Percentiles rank a stretch among this genome's conserved stretches.
Evolutionary conservation across 2,888 invertebrate genomes (phyloP).

Genomic region (Trichogramma dendrolimi): DNA sequence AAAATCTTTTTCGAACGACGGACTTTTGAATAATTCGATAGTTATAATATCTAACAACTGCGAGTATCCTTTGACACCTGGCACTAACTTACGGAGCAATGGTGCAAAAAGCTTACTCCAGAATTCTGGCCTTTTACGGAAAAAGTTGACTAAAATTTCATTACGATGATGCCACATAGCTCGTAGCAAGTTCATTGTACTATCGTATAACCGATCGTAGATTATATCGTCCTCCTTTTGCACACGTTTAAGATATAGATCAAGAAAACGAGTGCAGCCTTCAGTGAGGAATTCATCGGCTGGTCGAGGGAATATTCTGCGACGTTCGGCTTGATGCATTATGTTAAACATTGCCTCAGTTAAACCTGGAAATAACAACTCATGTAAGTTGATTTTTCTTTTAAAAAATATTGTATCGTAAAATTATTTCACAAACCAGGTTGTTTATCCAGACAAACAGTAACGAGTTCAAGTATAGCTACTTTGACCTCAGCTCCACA

Average conservation of each 20-base stretch:
- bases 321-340: conserved; percentile 48
- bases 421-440: conserved; percentile 41
- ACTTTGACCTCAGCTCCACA: conserved; percentile 53
- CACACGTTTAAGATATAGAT: conserved; percentile 44
- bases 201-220: conserved; percentile 46
- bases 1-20: conserved; percentile 44
- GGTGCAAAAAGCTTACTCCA: conserved; percentile 50
- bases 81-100: conserved; percentile 42
- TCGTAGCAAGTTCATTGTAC: conserved; percentile 48
- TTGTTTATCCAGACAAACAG: conserved; percentile 52
- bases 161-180: conserved; percentile 52
- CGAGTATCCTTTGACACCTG: conserved; percentile 44
- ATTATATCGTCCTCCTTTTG: conserved; percentile 46
- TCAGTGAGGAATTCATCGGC: conserved; percentile 48
- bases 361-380: conserved; percentile 41
- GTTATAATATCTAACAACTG: conserved; percentile 48
- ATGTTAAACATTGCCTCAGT: conserved; percentile 51
- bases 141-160: conserved; percentile 49
- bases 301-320: conserved; percentile 47
- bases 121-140: conserved; percentile 47
- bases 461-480: conserved; percentile 52
- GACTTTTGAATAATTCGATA: conserved; percentile 48
- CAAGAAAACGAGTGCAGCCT: conserved; percentile 48
- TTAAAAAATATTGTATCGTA: no score
- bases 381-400: no score